Evolutionary conservation across 2,797 vertebrate genomes (phyloP).

Genomic region (Sphenodon punctatus): DNA sequence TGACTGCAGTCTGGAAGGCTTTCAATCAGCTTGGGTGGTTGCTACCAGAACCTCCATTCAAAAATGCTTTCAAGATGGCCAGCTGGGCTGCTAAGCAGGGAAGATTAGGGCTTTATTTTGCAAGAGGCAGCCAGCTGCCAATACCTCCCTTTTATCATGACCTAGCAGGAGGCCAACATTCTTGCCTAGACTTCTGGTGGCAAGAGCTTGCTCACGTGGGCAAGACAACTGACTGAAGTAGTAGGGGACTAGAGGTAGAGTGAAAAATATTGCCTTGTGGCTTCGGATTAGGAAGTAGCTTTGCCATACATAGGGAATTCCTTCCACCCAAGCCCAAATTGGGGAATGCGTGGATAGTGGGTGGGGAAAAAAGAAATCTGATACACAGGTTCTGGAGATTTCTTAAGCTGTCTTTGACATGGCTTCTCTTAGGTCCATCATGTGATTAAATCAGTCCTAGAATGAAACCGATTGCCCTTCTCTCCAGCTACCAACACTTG

Average conservation of each 20-base stretch:
- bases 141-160: too few relatives aligned
- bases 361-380: background rate
- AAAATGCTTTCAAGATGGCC: background rate
- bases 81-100: background rate
- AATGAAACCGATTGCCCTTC: background rate
- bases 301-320: background rate
- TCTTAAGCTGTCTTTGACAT: constrained; percentile 1
- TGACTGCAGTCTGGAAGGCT: background rate
- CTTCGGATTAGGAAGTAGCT: background rate
- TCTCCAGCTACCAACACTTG: too few relatives aligned
- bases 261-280: background rate
- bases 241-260: background rate
- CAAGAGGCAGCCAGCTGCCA: background rate
- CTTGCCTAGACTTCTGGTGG: background rate
- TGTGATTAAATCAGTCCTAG: background rate
- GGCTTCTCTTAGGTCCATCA: background rate
- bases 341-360: background rate
- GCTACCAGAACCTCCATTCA: background rate
- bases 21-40: background rate
- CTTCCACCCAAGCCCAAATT: background rate
- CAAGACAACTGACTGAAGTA: background rate
- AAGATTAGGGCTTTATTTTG: background rate
- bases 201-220: background rate
- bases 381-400: background rate
- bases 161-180: too few relatives aligned